These are phyloP conservation scores for Turnix velox DNA, from an alignment of 2,113 vertebrate species.

Conservation along the genomic window DNA sequence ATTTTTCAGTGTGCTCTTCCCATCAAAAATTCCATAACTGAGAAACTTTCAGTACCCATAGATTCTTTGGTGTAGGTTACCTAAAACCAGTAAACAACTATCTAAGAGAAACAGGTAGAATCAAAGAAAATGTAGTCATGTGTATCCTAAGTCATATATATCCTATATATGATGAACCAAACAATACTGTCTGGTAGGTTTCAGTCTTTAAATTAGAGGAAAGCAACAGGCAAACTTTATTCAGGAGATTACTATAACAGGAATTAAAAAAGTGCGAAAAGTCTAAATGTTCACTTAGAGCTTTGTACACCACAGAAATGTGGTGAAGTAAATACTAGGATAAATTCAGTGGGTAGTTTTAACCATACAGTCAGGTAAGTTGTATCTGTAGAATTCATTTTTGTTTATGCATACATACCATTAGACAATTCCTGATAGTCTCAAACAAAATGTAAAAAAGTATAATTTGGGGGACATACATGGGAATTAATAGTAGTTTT, in stretches of 20 bases:
- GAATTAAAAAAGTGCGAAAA: not conserved
- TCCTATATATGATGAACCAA: not conserved
- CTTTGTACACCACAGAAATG: not conserved
- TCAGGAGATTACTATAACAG: not conserved
- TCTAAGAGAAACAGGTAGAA: not conserved
- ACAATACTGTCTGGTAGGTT: not conserved
- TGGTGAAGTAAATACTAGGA: not conserved
- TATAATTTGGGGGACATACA: not conserved
- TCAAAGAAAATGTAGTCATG: not conserved
- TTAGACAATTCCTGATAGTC: not conserved
- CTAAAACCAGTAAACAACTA: not conserved
- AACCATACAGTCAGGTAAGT: not conserved
- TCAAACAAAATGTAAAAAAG: not conserved
- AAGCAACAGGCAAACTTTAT: not conserved
- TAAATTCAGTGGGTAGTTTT: not conserved
- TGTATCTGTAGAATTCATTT: not conserved
- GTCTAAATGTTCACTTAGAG: not conserved
- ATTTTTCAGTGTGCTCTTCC: not conserved
- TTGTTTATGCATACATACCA: not conserved
- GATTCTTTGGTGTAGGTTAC: not conserved
- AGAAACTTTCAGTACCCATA: not conserved
- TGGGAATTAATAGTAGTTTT: not conserved
- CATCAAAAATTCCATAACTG: fast-evolving
- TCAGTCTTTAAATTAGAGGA: not conserved
- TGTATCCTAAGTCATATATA: not conserved